Evolutionary conservation across 1,140 invertebrate genomes (phyloP).

Genomic region (Ptiloglossa arizonensis): DNA sequence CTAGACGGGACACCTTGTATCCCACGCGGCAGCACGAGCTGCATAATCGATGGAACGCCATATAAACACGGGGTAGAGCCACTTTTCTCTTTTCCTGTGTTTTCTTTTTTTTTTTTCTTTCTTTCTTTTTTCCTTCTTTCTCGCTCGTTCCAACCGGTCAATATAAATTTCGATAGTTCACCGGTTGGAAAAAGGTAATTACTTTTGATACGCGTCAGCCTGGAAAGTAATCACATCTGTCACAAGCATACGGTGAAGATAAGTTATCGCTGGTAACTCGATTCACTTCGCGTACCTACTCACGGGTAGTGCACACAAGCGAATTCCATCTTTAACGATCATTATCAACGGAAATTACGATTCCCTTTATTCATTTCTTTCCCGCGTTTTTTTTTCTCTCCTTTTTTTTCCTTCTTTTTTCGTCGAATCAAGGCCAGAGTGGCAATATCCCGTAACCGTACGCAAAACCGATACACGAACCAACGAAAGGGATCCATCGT

Average conservation of each 20-base stretch:
- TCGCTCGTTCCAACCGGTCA: conserved; percentile 2
- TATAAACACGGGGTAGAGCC: background rate
- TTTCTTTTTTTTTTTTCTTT: background rate
- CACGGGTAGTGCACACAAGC: conserved; percentile 16
- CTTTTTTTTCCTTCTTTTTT: too few species aligned
- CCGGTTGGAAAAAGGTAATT: conserved; percentile 43
- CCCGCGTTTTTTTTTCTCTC: background rate
- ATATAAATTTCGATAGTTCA: conserved; percentile 45
- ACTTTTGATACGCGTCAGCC: conserved; percentile 36
- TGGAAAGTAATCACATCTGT: conserved; percentile 53
- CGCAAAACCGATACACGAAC: too few species aligned
- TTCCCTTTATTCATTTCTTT: background rate
- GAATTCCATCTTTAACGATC: conserved; percentile 23
- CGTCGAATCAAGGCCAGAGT: too few species aligned
- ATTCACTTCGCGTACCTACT: conserved; percentile 23
- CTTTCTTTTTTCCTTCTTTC: too few species aligned
- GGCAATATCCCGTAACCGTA: too few species aligned
- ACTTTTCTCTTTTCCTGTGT: background rate
- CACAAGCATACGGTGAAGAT: conserved; percentile 45
- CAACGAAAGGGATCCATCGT: too few species aligned
- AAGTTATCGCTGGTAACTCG: conserved; percentile 49
- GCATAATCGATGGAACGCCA: conserved; percentile 28
- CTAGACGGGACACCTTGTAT: background rate
- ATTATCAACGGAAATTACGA: conserved; percentile 11
- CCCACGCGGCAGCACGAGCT: background rate